A percentile compares a stretch with the other conserved stretches of the same genome.
phyloP scores from a whole-genome alignment of 92 coral and sea anemone genomes.

The Montipora capitata region DNA sequence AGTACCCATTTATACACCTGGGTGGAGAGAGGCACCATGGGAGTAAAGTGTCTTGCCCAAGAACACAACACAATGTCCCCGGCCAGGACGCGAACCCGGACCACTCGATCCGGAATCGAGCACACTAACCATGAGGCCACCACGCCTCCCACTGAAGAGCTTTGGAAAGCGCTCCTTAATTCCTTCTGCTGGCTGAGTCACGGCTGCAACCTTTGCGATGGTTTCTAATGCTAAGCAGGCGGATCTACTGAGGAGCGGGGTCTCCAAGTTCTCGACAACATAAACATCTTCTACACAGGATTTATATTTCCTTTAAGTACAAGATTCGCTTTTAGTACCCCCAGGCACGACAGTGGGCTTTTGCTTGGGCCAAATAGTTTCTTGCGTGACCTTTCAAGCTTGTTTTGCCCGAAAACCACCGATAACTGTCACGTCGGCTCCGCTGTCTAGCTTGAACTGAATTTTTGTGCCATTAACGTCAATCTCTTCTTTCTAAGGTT shows the following conservation, averaged over 20 bases:
- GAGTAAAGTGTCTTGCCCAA: too few relatives aligned
- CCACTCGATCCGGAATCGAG: too few relatives aligned
- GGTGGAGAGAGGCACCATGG: too few relatives aligned
- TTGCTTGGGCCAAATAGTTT: constrained; percentile 77
- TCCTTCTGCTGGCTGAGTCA: constrained; percentile 19
- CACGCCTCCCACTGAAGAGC: constrained; percentile 70
- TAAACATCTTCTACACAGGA: constrained; percentile 39
- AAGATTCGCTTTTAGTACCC: constrained; percentile 33
- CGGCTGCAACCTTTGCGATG: constrained; percentile 33
- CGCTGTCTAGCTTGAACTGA: too few relatives aligned
- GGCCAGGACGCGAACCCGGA: too few relatives aligned
- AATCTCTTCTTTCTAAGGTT: too few relatives aligned
- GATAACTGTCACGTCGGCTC: neutral
- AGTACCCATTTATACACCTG: too few relatives aligned
- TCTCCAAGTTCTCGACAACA: constrained; percentile 53
- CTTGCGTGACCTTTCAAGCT: constrained; percentile 47
- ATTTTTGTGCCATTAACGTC: too few relatives aligned
- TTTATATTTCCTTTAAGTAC: constrained; percentile 44
- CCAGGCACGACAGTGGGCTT: constrained; percentile 56
- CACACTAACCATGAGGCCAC: too few relatives aligned
- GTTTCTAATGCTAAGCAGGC: constrained; percentile 47
- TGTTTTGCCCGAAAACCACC: neutral
- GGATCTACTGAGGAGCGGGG: constrained; percentile 47
- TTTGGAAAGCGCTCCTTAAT: constrained; percentile 54
- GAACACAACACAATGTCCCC: too few relatives aligned